A percentile compares a stretch with the other conserved stretches of the same genome.
Evolutionary conservation across 2,888 invertebrate genomes (phyloP).

Genomic region (Himalopsyche tibetana): DNA sequence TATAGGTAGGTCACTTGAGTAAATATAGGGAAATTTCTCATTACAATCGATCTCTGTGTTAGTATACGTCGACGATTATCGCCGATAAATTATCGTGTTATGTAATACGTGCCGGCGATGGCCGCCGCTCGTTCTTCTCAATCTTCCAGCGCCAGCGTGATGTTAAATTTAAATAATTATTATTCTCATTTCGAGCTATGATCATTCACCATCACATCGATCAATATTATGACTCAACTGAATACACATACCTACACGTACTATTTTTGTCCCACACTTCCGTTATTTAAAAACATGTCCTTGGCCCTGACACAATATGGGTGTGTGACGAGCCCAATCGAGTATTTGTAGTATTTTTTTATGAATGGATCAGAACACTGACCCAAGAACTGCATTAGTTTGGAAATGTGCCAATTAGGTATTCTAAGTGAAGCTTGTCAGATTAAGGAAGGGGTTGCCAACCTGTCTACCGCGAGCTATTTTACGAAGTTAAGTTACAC

Average conservation of each 20-base stretch:
- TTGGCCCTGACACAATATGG: slow-evolving; percentile 18
- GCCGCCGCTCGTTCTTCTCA: too few relatives aligned
- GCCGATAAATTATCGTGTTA: too few relatives aligned
- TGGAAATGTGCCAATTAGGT: slow-evolving; percentile 31
- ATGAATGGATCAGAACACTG: slow-evolving; percentile 34
- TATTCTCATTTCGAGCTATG: too few relatives aligned
- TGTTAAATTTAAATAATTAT: too few relatives aligned
- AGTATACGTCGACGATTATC: too few relatives aligned
- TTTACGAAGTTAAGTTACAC: not conserved
- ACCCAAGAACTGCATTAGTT: slow-evolving; percentile 31
- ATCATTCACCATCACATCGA: not conserved
- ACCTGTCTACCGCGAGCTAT: not conserved
- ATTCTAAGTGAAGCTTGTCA: slow-evolving; percentile 24
- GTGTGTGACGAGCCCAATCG: slow-evolving; percentile 25
- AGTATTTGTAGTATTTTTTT: slow-evolving; percentile 34
- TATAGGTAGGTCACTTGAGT: too few relatives aligned
- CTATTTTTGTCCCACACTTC: slow-evolving; percentile 34
- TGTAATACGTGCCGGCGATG: too few relatives aligned
- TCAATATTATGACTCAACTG: not conserved
- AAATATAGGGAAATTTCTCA: too few relatives aligned
- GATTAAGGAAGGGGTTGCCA: slow-evolving; percentile 10
- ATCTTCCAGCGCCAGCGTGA: too few relatives aligned
- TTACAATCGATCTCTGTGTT: too few relatives aligned
- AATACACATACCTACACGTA: not conserved
- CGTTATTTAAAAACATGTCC: slow-evolving; percentile 19